Evolutionary conservation across 2,113 vertebrate species (phyloP).

Genomic region (Butorides virescens): DNA sequence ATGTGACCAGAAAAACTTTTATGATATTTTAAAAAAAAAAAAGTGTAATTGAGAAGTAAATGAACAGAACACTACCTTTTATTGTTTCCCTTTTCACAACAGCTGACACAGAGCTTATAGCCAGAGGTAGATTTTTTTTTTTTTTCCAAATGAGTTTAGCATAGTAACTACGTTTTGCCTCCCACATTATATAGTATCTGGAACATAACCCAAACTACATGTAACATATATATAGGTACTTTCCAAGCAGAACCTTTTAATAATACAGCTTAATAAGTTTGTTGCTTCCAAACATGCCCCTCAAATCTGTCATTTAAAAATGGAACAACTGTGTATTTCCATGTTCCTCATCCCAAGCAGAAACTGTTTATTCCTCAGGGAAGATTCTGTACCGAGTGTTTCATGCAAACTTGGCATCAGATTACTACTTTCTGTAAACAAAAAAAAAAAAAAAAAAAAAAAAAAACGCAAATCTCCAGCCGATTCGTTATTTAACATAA

Average conservation of each 20-base stretch:
- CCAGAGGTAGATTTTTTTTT: not conserved
- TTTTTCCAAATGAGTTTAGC: not conserved
- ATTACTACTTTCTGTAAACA: not conserved
- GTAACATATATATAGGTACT: not conserved
- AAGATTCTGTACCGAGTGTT: not conserved
- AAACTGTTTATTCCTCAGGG: not conserved
- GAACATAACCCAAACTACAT: not conserved
- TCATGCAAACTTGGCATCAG: not conserved
- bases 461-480: not conserved
- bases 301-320: not conserved
- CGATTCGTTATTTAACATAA: not conserved
- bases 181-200: not conserved
- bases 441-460: not conserved
- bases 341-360: not conserved
- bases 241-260: not conserved
- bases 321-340: not conserved
- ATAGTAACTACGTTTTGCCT: not conserved
- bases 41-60: conserved; percentile 48
- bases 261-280: not conserved
- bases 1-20: conserved; percentile 69
- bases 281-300: not conserved
- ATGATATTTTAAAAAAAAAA: conserved; percentile 29
- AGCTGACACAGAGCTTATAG: conserved; percentile 11
- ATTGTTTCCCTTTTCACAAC: conserved; percentile 48
- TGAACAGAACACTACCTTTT: conserved; percentile 44